These are phyloP conservation scores for Troides oblongomaculatus DNA, from an alignment of 2,888 invertebrate genomes.

Conservation along the genomic window DNA sequence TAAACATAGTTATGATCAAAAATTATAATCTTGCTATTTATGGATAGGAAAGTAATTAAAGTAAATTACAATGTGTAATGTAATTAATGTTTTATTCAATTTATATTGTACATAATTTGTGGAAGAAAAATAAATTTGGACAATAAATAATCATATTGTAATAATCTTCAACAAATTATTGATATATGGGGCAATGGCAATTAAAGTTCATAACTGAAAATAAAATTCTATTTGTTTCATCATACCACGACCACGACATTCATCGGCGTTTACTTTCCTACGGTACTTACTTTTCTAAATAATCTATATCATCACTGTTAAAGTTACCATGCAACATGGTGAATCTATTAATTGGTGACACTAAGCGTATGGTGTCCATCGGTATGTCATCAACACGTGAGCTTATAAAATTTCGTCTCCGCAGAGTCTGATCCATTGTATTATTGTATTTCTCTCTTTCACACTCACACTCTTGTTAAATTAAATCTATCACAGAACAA, in stretches of 20 bases:
- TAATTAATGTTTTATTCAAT: no score
- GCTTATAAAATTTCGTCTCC: slow-evolving; percentile 61
- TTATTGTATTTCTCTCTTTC: slow-evolving; percentile 29
- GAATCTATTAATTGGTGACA: slow-evolving; percentile 66
- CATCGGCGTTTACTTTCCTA: background rate
- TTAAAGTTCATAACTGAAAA: background rate
- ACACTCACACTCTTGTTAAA: slow-evolving; percentile 2
- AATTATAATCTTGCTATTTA: no score
- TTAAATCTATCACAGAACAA: slow-evolving; percentile 10
- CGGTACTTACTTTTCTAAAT: slow-evolving; percentile 61
- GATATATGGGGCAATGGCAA: background rate
- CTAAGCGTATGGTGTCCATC: slow-evolving; percentile 63
- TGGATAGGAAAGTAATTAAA: no score
- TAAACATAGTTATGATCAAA: no score
- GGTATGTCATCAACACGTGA: slow-evolving; percentile 56
- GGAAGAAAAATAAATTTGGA: no score
- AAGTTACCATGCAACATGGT: slow-evolving; percentile 63
- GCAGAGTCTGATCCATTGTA: slow-evolving; percentile 51
- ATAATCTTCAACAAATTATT: no score
- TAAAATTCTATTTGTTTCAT: background rate
- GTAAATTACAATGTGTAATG: no score
- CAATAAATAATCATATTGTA: no score
- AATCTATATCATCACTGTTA: slow-evolving; percentile 42
- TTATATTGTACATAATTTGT: no score
- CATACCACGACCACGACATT: background rate